Base-by-base conservation (phyloP, 2,797 vertebrate species). In the Halcyon chelicuti region DNA sequence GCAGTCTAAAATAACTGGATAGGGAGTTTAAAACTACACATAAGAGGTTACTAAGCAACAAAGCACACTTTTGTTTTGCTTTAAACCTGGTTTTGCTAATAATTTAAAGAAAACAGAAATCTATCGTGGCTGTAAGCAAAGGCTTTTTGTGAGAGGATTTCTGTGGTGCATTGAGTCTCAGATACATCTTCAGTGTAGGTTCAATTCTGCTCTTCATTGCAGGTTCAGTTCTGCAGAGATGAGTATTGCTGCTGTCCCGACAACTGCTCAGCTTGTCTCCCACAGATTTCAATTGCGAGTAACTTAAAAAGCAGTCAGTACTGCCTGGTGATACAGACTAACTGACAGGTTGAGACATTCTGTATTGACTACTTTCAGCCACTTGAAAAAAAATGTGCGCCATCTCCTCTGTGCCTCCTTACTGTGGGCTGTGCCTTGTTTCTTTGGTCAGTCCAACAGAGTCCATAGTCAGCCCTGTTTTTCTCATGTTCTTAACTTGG, bases 391-490 rank as follows among this genome's bases (percentile, higher is more conserved):
- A 54, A 51, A 44, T 25, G 12, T 68, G 44, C 67, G 35, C 52
- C 1, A 1, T 62, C 44, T 60, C 17, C n/a, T 28, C 21, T 19
- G 10, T n/a, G 21, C 55, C 49, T 3, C 1, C 1, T n/a, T 57
- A 9, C 18, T 33, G 39, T 2, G 17, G 31, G 39, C 57, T 57
- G 13, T 31, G 26, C 26, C 31, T 61, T 33, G 3, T 15, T 51
- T 8, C 8, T 55, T n/a, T 54, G 60, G 23, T 19, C 57, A 67
- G 22, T 37, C 31, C 5, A 5, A 12, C 25, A 26, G 55, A 12
- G 13, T 19, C 29, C 61, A 0, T 29, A 35, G 47, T 58, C 55
- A 76, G 19, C 0, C 0, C 19, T 66, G 31, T 54, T 77, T 52
- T 14, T 67, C 90, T 90, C 26, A 10, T 15, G 9, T 76, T 68